Percentiles rank a stretch among this genome's conserved stretches.
Conservation (phyloP, 2,113 vertebrate species). For the Casuarius casuarius region DNA sequence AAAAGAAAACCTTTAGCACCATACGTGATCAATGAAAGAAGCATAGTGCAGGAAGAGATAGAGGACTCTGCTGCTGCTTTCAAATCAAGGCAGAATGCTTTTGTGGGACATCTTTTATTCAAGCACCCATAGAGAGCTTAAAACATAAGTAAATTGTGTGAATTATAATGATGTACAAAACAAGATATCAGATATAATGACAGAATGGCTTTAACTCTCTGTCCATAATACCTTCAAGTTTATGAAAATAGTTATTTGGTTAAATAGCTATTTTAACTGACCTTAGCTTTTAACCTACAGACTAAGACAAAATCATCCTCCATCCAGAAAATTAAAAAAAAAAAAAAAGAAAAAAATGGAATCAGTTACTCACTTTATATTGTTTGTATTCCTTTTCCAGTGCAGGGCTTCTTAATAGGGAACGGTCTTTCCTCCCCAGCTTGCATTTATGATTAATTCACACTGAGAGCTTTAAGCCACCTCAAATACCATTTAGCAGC, state of each 20-base stretch:
- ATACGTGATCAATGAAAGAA: neutral
- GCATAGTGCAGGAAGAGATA: neutral
- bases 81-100: neutral
- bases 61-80: neutral
- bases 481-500: conserved; percentile 35
- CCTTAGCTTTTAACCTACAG: neutral
- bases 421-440: conserved; percentile 8
- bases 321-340: neutral
- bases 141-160: neutral
- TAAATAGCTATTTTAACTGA: neutral
- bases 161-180: neutral
- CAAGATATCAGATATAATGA: neutral
- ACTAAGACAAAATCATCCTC: neutral
- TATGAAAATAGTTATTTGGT: neutral
- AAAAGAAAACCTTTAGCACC: neutral
- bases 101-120: neutral
- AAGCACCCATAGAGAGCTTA: neutral
- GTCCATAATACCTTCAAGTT: neutral
- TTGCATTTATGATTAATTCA: conserved; percentile 60
- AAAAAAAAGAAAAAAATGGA: neutral
- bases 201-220: neutral
- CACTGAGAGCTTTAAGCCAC: conserved; percentile 42
- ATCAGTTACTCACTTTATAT: neutral
- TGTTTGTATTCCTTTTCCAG: neutral
- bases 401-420: neutral